Percentiles rank a stretch among this genome's conserved stretches.
Conservation (phyloP, 2,888 invertebrate genomes). For the Cyaniris semiargus region DNA sequence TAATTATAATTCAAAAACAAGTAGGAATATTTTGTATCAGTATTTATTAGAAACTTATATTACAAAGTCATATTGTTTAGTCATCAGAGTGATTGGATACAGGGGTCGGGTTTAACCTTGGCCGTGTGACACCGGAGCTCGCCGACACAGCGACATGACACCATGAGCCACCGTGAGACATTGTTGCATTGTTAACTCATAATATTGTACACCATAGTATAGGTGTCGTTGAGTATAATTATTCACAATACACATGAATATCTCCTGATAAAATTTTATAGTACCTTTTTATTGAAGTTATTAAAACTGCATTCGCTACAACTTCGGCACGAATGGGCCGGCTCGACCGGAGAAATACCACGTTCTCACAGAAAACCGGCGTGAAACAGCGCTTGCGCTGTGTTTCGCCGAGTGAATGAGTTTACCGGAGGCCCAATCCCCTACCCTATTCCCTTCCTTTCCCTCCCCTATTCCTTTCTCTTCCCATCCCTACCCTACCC, state of each 20-base stretch:
- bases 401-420: no score
- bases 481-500: no score
- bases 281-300: no score
- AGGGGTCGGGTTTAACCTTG: slow-evolving; percentile 53
- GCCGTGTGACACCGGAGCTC: slow-evolving; percentile 59
- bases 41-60: slow-evolving; percentile 1
- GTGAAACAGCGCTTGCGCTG: no score
- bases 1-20: neutral
- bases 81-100: slow-evolving; percentile 3
- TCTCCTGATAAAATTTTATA: neutral
- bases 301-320: no score
- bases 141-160: slow-evolving; percentile 62
- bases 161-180: slow-evolving; percentile 47
- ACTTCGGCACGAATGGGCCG: no score
- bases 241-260: neutral
- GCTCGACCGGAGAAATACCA: no score
- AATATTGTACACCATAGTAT: neutral
- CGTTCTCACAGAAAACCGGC: no score
- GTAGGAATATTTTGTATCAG: neutral
- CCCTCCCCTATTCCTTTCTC: no score
- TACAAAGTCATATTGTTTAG: slow-evolving; percentile 17
- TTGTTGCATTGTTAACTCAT: slow-evolving; percentile 17
- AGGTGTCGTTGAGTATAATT: no score
- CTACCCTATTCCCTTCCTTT: no score
- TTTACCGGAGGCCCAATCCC: no score